Evolutionary conservation across 2,888 invertebrate genomes (phyloP), one percentile per base, ranked within the genome.

Genomic region (Esperia sulphurella): DNA sequence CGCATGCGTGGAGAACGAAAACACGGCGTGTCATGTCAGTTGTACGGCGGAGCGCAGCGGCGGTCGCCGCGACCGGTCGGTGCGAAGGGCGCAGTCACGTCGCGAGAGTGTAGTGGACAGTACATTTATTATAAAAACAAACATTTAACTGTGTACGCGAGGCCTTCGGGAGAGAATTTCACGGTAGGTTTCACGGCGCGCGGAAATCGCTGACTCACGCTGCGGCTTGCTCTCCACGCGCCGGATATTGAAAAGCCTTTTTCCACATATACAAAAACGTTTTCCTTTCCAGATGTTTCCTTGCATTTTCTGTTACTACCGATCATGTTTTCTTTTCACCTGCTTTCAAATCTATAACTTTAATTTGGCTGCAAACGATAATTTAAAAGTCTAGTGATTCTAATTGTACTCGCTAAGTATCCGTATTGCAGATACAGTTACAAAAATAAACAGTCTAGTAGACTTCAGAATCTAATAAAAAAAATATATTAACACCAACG

Each of bases 1-100:
- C 83, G 85, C 86, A 73, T 77, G 86, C 83, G 83, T 65, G 65
- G 31, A 47, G 51, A 60, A 71, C 67, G 75, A 83, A 85, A 85
- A 85, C 85, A 85, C 66, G 60, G 58, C 61, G 72, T 66, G 66
- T 51, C 58, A 59, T 62, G 63, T 63, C 75, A 82, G 83, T 83
- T 66, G 71, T 68, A 66, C 66, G 75, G 68, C 75, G 74, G 56
- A 65, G 57, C 63, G 53, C 69, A 75, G 66, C 67, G 73, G 63
- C 66, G 53, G 51, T 50, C 50, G 64, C 60, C 62, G 66, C 58
- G 54, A 57, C 55, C 55, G 59, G 49, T 43, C 46, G 40, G 10
- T 35, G 35, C 35, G 35, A n/a, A 3, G 38, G 46, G 43, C 54
- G 46, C 42, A 49, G 41, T 54, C 55, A 57, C 68, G 65, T 60